Conservation (phyloP, 2,797 vertebrate species). For the Remorina albescens region DNA sequence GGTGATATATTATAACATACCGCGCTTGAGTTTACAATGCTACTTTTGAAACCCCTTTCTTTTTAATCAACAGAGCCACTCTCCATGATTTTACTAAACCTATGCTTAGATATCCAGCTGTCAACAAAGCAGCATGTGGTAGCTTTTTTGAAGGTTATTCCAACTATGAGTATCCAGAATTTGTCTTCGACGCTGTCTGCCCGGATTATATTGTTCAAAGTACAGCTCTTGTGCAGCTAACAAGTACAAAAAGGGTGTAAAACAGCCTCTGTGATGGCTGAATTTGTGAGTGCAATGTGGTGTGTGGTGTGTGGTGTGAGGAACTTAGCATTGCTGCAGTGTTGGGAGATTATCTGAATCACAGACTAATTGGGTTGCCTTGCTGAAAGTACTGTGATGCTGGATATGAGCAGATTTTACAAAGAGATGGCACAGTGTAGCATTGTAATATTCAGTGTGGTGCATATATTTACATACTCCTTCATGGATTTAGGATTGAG, state of each 20-base stretch:
- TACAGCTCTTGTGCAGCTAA: slow-evolving; percentile 32
- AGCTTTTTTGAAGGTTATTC: slow-evolving; percentile 22
- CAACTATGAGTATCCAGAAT: slow-evolving; percentile 9
- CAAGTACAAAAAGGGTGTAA: slow-evolving; percentile 22
- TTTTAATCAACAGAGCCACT: neutral
- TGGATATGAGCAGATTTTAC: slow-evolving; percentile 56
- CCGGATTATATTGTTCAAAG: slow-evolving; percentile 17
- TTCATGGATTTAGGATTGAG: slow-evolving; percentile 77
- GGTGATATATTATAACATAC: slow-evolving; percentile 26
- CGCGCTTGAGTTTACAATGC: slow-evolving; percentile 22
- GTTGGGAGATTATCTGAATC: slow-evolving; percentile 56
- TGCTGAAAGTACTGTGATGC: slow-evolving; percentile 62
- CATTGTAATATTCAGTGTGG: slow-evolving; percentile 69
- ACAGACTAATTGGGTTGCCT: slow-evolving; percentile 59
- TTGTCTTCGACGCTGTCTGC: slow-evolving; percentile 18
- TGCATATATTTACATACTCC: slow-evolving; percentile 79
- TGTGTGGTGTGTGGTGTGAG: slow-evolving; percentile 18
- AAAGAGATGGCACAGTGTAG: slow-evolving; percentile 50
- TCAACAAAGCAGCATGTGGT: slow-evolving; percentile 31
- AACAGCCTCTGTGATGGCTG: slow-evolving; percentile 28
- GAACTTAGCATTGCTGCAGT: slow-evolving; percentile 43
- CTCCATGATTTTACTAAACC: slow-evolving; percentile 8
- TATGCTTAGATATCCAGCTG: slow-evolving; percentile 30
- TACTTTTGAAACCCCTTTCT: slow-evolving; percentile 16
- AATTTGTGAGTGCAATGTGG: slow-evolving; percentile 52